These are phyloP conservation scores for Prenolepis imparis DNA, from an alignment of 2,888 invertebrate species.

Conservation along the genomic window DNA sequence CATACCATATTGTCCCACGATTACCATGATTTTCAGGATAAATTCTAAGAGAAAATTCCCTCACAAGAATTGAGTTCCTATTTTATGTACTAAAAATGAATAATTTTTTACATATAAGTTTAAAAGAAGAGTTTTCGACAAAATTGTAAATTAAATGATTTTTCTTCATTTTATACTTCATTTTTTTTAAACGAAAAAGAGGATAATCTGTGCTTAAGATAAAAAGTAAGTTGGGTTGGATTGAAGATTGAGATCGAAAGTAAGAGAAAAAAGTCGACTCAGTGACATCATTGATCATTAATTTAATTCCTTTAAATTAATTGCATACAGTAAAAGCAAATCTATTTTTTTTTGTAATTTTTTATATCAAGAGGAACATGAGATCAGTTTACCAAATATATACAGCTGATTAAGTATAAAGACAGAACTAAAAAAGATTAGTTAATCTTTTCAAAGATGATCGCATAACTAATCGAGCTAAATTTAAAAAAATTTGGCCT, in stretches of 20 bases:
- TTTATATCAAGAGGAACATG: neutral
- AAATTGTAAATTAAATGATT: neutral
- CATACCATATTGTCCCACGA: no score
- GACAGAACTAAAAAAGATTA: neutral
- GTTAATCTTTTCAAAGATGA: conserved; percentile 3
- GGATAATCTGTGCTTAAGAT: neutral
- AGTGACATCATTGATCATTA: neutral
- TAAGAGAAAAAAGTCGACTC: conserved; percentile 3
- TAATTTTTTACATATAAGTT: neutral
- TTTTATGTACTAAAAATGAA: neutral
- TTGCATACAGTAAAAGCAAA: neutral
- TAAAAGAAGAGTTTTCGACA: neutral
- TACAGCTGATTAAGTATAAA: neutral
- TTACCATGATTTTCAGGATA: no score
- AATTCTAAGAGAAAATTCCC: no score
- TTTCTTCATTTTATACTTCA: neutral
- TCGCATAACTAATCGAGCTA: neutral
- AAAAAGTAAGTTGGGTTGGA: neutral
- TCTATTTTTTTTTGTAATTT: conserved; percentile 21
- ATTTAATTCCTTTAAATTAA: neutral
- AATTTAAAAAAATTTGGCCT: conserved; percentile 8
- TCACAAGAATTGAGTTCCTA: neutral
- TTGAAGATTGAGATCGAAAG: neutral
- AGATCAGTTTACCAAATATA: neutral
- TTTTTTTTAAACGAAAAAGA: neutral